Evolutionary conservation across 2,888 invertebrate species (phyloP).

Genomic region (Chrysolina oricalcia): DNA sequence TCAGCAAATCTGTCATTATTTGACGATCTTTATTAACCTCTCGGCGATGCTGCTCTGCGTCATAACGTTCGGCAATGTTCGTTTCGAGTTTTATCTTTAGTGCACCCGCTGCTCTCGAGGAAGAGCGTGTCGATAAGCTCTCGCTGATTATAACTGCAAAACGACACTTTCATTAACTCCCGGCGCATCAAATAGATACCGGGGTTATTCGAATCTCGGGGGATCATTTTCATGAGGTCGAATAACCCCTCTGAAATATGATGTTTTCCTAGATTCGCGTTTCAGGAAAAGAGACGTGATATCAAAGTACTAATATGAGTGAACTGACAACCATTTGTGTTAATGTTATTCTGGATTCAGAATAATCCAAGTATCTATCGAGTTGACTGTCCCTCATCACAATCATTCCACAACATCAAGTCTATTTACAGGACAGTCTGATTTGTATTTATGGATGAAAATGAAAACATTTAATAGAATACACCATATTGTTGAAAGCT

Average conservation of each 20-base stretch:
- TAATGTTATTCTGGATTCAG: too few relatives aligned
- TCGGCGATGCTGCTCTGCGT: not conserved
- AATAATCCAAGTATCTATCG: too few relatives aligned
- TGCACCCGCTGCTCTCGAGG: constrained; percentile 35
- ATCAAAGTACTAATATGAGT: too few relatives aligned
- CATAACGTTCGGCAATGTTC: not conserved
- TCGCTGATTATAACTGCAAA: constrained; percentile 34
- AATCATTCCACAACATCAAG: too few relatives aligned
- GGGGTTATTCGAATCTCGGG: not conserved
- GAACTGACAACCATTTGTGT: too few relatives aligned
- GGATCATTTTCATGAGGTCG: not conserved
- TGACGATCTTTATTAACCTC: not conserved
- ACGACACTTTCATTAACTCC: constrained; percentile 10
- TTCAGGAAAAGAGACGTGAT: too few relatives aligned
- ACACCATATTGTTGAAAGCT: not conserved
- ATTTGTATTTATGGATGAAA: not conserved
- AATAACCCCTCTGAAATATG: not conserved
- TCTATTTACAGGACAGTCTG: not conserved
- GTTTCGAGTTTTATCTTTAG: constrained; percentile 44
- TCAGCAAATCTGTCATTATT: not conserved
- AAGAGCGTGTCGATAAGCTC: constrained; percentile 40
- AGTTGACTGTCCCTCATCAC: too few relatives aligned
- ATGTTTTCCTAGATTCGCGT: not conserved
- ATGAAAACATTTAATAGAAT: not conserved
- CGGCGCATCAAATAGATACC: constrained; percentile 4